These are phyloP conservation scores for Phenacoccus solenopsis DNA, from an alignment of 1,140 invertebrate species.

Conservation along the genomic window DNA sequence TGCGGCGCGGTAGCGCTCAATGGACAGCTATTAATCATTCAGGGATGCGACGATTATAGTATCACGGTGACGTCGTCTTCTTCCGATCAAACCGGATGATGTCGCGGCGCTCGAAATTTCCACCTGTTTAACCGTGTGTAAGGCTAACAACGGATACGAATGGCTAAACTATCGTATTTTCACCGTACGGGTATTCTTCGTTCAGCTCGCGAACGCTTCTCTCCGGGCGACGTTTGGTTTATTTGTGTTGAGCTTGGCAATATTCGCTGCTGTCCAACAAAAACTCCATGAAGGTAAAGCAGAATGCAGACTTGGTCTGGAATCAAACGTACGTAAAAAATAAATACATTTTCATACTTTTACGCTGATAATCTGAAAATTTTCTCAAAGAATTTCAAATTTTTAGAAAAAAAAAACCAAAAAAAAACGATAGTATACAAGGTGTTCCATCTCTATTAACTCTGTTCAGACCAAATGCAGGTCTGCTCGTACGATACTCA, in stretches of 20 bases:
- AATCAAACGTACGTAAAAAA: neutral
- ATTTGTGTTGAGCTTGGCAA: constrained; percentile 86
- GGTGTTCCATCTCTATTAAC: too few relatives aligned
- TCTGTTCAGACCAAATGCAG: too few relatives aligned
- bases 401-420: too few relatives aligned
- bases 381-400: too few relatives aligned
- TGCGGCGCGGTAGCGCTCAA: neutral
- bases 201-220: neutral
- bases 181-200: too few relatives aligned
- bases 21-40: neutral
- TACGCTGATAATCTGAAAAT: too few relatives aligned
- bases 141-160: neutral
- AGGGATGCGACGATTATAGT: neutral
- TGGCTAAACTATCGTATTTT: neutral
- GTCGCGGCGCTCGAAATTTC: constrained; percentile 23
- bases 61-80: constrained; percentile 11
- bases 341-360: too few relatives aligned
- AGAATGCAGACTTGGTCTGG: constrained; percentile 21
- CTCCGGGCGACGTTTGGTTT: neutral
- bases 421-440: too few relatives aligned
- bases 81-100: constrained; percentile 27
- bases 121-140: neutral
- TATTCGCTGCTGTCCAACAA: constrained; percentile 88
- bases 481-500: too few relatives aligned
- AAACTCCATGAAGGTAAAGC: constrained; percentile 80